Conservation (phyloP, 2,888 invertebrate species). For the Pedicia rivosa region DNA sequence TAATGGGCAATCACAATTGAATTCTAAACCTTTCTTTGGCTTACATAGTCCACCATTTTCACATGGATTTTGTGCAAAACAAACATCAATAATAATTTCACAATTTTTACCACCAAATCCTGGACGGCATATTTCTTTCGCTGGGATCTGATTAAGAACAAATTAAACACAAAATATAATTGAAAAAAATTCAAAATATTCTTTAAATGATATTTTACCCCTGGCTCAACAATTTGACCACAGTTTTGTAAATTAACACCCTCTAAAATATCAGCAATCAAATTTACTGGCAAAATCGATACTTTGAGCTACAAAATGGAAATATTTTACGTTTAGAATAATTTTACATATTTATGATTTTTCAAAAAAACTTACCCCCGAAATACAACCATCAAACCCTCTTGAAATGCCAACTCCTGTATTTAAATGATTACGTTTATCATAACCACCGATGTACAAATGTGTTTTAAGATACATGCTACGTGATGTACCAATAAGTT, state of each 20-base stretch:
- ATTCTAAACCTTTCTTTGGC: slow-evolving; percentile 35
- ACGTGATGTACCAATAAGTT: slow-evolving; percentile 42
- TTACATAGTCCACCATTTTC: slow-evolving; percentile 64
- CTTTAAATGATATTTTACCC: no score
- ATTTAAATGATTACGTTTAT: slow-evolving; percentile 52
- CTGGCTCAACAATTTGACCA: slow-evolving; percentile 18
- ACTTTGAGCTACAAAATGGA: slow-evolving; percentile 30
- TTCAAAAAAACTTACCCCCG: no score
- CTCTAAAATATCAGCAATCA: slow-evolving; percentile 56
- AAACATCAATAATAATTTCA: slow-evolving; percentile 43
- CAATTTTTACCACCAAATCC: slow-evolving; percentile 30
- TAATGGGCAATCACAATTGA: slow-evolving; percentile 65
- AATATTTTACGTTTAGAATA: slow-evolving; percentile 7
- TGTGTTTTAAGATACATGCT: slow-evolving; percentile 60
- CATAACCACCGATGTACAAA: slow-evolving; percentile 79
- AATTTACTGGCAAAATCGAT: slow-evolving; percentile 45
- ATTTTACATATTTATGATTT: no score
- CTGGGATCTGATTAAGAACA: no score
- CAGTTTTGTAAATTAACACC: slow-evolving; percentile 54
- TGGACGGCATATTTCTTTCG: no score
- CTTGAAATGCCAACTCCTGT: slow-evolving; percentile 52
- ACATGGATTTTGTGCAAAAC: slow-evolving; percentile 52
- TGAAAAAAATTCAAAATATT: no score
- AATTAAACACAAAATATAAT: no score
- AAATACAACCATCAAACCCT: slow-evolving; percentile 80